phyloP scores from a whole-genome alignment of 2,888 invertebrate genomes.

The Drosophila merina region DNA sequence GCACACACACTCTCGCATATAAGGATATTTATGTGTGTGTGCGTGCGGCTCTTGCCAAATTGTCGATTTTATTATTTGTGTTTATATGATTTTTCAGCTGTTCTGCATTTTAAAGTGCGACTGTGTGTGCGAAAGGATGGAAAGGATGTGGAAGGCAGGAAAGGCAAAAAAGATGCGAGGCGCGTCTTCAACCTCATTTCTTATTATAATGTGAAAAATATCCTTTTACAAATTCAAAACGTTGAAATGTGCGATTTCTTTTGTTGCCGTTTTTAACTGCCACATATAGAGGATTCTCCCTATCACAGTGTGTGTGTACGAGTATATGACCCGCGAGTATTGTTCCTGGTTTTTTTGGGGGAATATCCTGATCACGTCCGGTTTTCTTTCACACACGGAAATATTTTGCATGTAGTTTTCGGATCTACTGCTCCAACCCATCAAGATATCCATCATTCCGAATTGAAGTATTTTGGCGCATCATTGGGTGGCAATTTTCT shows the following conservation, averaged over 20 bases:
- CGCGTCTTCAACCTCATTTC: slow-evolving; percentile 76
- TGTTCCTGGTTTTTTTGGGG: slow-evolving; percentile 32
- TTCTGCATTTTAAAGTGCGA: slow-evolving; percentile 78
- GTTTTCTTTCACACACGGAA: slow-evolving; percentile 41
- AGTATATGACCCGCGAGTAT: slow-evolving; percentile 55
- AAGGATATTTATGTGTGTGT: slow-evolving; percentile 46
- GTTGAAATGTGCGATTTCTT: slow-evolving; percentile 73
- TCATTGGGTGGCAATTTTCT: slow-evolving; percentile 66
- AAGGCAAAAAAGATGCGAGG: slow-evolving; percentile 59
- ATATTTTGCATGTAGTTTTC: slow-evolving; percentile 52
- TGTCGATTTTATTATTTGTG: slow-evolving; percentile 82
- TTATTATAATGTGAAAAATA: slow-evolving; percentile 80
- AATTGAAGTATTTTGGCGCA: slow-evolving; percentile 70
- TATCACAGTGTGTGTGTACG: slow-evolving; percentile 5
- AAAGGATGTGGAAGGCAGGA: neutral
- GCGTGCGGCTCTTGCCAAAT: slow-evolving; percentile 79
- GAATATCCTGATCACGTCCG: slow-evolving; percentile 58
- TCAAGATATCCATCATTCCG: slow-evolving; percentile 58
- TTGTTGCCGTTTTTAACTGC: slow-evolving; percentile 68
- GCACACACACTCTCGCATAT: slow-evolving; percentile 23
- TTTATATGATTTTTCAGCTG: slow-evolving; percentile 81
- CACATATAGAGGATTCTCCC: slow-evolving; percentile 29
- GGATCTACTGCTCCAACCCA: slow-evolving; percentile 18
- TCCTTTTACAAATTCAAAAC: slow-evolving; percentile 78
- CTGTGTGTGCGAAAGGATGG: neutral